Percentiles rank a stretch among this genome's conserved stretches.
phyloP scores from a whole-genome alignment of 2,113 vertebrate genomes.

The Halcyon malimbica region DNA sequence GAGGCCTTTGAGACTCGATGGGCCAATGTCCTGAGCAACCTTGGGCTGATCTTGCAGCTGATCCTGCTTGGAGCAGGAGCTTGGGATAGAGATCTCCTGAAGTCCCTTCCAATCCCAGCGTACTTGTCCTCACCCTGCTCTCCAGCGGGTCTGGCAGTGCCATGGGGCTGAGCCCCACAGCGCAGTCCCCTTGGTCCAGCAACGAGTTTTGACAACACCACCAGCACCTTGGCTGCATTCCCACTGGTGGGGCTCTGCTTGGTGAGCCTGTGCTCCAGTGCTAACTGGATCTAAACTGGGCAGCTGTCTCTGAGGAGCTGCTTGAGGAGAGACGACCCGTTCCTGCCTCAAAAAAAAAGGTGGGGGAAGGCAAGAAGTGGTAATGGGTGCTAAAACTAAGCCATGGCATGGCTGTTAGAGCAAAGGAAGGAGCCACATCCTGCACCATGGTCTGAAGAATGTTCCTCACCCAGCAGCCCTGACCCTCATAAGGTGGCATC shows the following conservation, averaged over 20 bases:
- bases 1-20: background rate
- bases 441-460: accelerated
- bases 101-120: background rate
- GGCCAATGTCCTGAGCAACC: background rate
- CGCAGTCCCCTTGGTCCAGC: background rate
- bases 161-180: background rate
- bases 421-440: background rate
- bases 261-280: background rate
- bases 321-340: background rate
- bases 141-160: background rate
- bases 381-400: background rate
- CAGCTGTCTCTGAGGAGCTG: background rate
- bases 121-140: background rate
- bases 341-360: background rate
- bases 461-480: background rate
- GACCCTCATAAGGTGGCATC: background rate
- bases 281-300: background rate
- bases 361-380: accelerated
- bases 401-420: background rate
- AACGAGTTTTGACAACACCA: background rate
- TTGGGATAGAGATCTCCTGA: background rate
- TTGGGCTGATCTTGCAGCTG: background rate
- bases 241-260: background rate
- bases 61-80: background rate
- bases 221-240: background rate